Evolutionary conservation across 2,888 invertebrate species (phyloP), one percentile per base, ranked within the genome.

Genomic region (Camptogramma bilineatum): DNA sequence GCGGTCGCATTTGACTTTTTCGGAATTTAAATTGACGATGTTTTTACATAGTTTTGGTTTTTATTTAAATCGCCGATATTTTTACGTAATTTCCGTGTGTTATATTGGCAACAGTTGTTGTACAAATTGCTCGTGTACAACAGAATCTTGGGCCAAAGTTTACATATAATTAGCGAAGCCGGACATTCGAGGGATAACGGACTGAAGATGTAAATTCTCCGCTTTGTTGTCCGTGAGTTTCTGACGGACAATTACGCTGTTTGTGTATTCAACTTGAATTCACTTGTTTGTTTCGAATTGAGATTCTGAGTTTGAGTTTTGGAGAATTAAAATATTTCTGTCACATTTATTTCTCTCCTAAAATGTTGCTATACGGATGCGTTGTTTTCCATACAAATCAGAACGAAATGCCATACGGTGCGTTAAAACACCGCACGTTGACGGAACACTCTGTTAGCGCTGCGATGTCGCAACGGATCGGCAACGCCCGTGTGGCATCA

Each of bases 211-310:
- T 55, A 61, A 61, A 61, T 61, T 31, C 31, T 28, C 28, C 53
- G 53, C 53, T 54, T 61, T 55, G 61, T 55, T 47, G 54, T 54
- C 44, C 24, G 48, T 19, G 59, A 53, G 42, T 61, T 61, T 31
- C 42, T 59, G 54, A 59, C 54, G 54, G 51, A 64, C 64, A 64
- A 64, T 64, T 64, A 64, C 55, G 64, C 5, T 64, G 55, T 59
- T 59, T 59, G 59, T 64, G 46, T 62, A 62, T 62, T 62, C 24
- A 64, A 50, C 55, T 64, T 47, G 50, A 58, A 53, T 55, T 54
- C 51, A 44, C 63, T 52, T 46, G 54, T 59, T 51, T 64, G 55
- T 60, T 64, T 58, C 52, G 62, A 44, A 64, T 31, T 47, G 51
- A 59, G 34, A 39, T 39, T 52, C 51, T n/a, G 46, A 28, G 57